Evolutionary conservation across 2,113 vertebrate genomes (phyloP).

Genomic region (Sylvilagus bachmani): DNA sequence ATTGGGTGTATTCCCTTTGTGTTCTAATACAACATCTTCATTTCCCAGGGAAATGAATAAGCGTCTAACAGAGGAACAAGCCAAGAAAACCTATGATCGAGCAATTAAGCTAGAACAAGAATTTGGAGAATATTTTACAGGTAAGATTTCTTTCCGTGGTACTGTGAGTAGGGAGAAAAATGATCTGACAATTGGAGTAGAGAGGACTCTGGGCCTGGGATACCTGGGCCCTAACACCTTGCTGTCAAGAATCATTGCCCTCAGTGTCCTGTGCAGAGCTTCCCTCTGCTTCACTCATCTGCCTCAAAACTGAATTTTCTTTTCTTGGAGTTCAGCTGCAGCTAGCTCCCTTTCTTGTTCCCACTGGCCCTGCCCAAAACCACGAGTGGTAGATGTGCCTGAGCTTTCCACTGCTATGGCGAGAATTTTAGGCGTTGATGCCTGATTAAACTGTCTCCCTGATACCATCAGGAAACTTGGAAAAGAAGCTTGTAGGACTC

Average conservation of each 20-base stretch:
- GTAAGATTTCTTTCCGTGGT: slow-evolving; percentile 83
- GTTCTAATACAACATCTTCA: slow-evolving; percentile 38
- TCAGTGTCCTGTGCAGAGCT: neutral
- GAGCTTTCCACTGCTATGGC: neutral
- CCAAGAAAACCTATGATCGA: slow-evolving; percentile 96
- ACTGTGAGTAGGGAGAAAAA: neutral
- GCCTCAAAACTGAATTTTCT: neutral
- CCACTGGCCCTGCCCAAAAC: neutral
- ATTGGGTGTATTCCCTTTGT: neutral
- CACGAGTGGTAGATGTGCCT: neutral
- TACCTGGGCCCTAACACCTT: neutral
- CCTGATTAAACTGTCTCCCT: neutral
- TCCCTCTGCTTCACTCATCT: neutral
- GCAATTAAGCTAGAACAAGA: slow-evolving; percentile 98
- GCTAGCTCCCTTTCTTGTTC: neutral
- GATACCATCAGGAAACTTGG: neutral
- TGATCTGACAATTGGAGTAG: neutral
- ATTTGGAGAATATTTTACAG: slow-evolving; percentile 99
- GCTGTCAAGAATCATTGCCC: neutral
- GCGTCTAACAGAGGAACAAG: slow-evolving; percentile 97
- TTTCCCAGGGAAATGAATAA: slow-evolving; percentile 97
- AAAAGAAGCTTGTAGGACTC: neutral
- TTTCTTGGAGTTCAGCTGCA: neutral
- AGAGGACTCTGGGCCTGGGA: neutral
- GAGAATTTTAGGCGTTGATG: neutral